Evolutionary conservation across 2,888 invertebrate species (phyloP).

Genomic region (Apodemia mormo): DNA sequence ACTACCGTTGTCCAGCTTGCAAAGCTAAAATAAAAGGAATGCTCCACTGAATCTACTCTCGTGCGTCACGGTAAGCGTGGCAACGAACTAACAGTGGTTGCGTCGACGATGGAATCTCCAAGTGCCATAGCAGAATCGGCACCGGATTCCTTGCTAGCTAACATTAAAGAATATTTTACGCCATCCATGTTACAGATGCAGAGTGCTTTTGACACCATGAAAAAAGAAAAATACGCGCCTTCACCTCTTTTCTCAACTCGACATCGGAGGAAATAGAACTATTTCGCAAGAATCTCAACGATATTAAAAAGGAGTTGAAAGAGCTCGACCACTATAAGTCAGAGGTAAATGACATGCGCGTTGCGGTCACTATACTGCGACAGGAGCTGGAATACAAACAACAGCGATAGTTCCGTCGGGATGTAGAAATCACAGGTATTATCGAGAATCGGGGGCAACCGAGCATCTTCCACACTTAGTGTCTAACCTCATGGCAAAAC

Average conservation of each 20-base stretch:
- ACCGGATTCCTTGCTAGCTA: too few relatives aligned
- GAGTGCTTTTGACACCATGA: background rate
- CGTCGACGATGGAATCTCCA: too few relatives aligned
- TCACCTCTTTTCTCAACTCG: background rate
- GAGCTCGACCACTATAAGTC: background rate
- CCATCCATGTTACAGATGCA: background rate
- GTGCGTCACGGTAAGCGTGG: too few relatives aligned
- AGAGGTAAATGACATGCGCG: background rate
- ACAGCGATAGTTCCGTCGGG: background rate
- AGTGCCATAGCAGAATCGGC: too few relatives aligned
- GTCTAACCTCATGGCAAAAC: background rate
- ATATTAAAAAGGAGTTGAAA: background rate
- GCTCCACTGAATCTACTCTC: too few relatives aligned
- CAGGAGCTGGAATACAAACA: background rate
- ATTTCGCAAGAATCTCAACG: background rate
- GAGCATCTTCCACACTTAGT: background rate
- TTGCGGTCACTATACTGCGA: background rate
- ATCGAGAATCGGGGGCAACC: background rate
- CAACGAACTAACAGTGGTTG: too few relatives aligned
- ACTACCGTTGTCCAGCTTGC: too few relatives aligned
- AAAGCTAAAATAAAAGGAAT: too few relatives aligned
- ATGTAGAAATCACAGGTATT: background rate
- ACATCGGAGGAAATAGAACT: background rate
- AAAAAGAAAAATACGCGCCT: background rate
- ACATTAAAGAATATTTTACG: background rate